Conservation (phyloP, 2,888 invertebrate genomes). For the Linhomoeus sp. region DNA sequence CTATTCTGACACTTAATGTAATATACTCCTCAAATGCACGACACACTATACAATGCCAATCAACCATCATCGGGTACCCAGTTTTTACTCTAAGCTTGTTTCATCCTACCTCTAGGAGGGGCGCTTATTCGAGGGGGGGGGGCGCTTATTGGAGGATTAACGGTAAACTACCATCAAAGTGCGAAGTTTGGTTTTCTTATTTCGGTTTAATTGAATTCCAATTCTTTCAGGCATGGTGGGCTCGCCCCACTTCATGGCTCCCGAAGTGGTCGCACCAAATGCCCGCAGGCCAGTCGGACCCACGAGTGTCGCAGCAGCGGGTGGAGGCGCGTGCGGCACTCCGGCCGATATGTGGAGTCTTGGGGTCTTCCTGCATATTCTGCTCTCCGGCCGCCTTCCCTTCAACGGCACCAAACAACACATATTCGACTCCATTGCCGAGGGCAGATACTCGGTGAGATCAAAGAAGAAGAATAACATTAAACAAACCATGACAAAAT, state of each 20-base stretch:
- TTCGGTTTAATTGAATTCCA: background rate
- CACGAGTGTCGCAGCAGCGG: no score
- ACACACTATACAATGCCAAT: no score
- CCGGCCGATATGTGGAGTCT: slow-evolving; percentile 95
- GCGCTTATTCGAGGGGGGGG: no score
- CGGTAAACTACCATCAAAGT: no score
- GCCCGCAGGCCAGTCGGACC: slow-evolving; percentile 43
- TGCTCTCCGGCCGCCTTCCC: slow-evolving; percentile 79
- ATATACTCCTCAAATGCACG: no score
- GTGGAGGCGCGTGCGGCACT: slow-evolving; percentile 52
- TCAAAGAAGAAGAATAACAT: background rate
- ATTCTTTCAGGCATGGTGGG: slow-evolving; percentile 49
- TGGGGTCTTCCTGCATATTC: slow-evolving; percentile 75
- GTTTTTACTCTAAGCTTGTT: no score
- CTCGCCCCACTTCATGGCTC: slow-evolving; percentile 92
- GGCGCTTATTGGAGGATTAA: no score
- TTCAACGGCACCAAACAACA: slow-evolving; percentile 83
- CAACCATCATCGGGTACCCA: no score
- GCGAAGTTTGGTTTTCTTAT: no score
- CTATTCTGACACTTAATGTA: no score
- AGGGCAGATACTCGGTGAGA: slow-evolving; percentile 30
- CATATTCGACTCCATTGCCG: slow-evolving; percentile 60
- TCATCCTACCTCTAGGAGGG: no score
- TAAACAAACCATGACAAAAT: background rate
- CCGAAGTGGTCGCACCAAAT: slow-evolving; percentile 60